Evolutionary conservation across 1,140 invertebrate genomes (phyloP), one percentile per base, ranked within the genome.

Genomic region (Telenomus remus): DNA sequence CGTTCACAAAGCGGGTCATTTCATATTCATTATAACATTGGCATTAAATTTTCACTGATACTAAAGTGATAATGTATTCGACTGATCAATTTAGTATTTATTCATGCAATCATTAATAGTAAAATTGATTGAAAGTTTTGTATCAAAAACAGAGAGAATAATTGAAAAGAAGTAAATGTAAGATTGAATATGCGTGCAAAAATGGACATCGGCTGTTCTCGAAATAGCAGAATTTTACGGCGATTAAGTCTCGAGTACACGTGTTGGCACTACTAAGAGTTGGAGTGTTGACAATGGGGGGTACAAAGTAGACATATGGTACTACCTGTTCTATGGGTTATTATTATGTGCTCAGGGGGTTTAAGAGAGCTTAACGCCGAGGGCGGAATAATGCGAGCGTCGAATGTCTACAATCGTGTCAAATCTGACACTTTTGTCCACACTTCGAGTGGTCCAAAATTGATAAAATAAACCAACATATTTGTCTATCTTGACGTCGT

Each of bases 181-280:
- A 37, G 48, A 39, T 4, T 46, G 35, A 42, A 47, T 61, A 46
- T 10, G 10, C 35, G 5, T 50, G 46, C 9, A 79, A 79, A 83
- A 83, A 60, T 80, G 82, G 51, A 66, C 80, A 81, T 64, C 82
- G 72, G 48, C 70, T 66, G 61, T 63, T 82, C 82, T 84, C 82
- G 83, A 85, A 80, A 85, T 85, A 82, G 83, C 78, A 60, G 72
- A 83, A 87, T 87, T 87, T 87, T 80, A 81, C 82, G 86, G 79
- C 82, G 80, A 83, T 87, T 87, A 81, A 87, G 65, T 66, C 57
- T 79, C 69, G 79, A 85, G 83, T 82, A 82, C 73, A 79, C 79
- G 54, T 78, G 74, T 71, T 72, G 75, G 54, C 63, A 73, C 65
- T 59, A 56, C 57, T 56, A 76, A 71, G 55, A 72, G 61, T 55